These are phyloP conservation scores for Oscheius sp. DNA, from an alignment of 2,888 invertebrate genomes.

Conservation along the genomic window DNA sequence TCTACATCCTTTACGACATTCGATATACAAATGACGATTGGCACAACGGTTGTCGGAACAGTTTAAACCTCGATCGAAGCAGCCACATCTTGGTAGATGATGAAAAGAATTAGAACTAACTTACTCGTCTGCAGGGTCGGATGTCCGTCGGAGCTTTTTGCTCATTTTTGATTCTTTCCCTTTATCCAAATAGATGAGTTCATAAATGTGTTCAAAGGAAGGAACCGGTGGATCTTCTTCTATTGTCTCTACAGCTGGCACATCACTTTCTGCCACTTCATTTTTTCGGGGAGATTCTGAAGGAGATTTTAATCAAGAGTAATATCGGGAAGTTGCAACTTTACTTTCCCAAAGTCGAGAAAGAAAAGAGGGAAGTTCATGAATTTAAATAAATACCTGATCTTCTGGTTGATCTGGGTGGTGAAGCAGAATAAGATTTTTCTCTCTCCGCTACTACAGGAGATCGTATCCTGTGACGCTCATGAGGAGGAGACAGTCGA, in stretches of 20 bases:
- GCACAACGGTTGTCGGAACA: conserved; percentile 50
- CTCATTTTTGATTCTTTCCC: conserved; percentile 20
- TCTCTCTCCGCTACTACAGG: too few species aligned
- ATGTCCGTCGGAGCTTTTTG: conserved; percentile 20
- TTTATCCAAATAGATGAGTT: conserved; percentile 31
- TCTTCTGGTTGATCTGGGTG: neutral
- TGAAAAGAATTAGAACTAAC: neutral
- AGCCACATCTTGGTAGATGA: conserved; percentile 35
- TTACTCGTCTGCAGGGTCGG: conserved; percentile 18
- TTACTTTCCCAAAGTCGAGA: too few species aligned
- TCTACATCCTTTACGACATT: conserved; percentile 79
- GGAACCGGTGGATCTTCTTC: conserved; percentile 4
- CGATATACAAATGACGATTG: conserved; percentile 55
- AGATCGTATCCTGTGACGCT: too few species aligned
- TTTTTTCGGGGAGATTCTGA: neutral
- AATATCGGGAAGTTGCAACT: too few species aligned
- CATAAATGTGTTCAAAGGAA: conserved; percentile 14
- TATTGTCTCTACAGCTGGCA: neutral
- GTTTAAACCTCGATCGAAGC: conserved; percentile 22
- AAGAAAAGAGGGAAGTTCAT: too few species aligned
- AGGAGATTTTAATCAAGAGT: neutral
- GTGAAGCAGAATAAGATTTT: neutral
- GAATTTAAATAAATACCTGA: too few species aligned
- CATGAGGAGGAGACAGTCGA: neutral
- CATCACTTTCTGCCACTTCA: neutral